Evolutionary conservation across 2,113 vertebrate genomes (phyloP).

Genomic region (Chaenocephalus aceratus): DNA sequence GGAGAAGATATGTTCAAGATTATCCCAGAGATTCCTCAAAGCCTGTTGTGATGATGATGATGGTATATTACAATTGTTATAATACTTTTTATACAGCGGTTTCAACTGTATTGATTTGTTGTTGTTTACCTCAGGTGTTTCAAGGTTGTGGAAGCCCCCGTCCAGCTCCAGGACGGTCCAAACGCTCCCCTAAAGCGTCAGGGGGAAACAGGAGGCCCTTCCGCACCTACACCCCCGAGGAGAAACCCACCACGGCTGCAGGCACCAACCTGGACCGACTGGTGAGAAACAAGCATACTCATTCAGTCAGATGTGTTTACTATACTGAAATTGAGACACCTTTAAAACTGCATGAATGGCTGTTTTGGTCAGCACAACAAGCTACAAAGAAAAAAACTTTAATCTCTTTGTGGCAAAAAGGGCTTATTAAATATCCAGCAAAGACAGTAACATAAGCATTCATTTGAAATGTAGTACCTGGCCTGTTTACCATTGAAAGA

Average conservation of each 20-base stretch:
- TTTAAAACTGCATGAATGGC: background rate
- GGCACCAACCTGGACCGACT: conserved; percentile 89
- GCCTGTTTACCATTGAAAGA: no score
- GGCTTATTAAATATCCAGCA: no score
- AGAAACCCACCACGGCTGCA: conserved; percentile 88
- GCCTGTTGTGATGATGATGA: background rate
- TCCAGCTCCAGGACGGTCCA: conserved; percentile 78
- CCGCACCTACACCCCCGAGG: conserved; percentile 83
- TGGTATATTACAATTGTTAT: background rate
- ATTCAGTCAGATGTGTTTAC: background rate
- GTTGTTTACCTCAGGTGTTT: conserved; percentile 82
- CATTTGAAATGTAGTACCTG: no score
- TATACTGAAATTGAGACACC: background rate
- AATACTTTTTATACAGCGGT: background rate
- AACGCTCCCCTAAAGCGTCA: conserved; percentile 84
- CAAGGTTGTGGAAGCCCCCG: conserved; percentile 89
- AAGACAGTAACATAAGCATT: no score
- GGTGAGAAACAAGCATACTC: conserved; percentile 73
- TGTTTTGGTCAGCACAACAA: background rate
- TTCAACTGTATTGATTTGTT: background rate
- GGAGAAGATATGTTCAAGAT: background rate
- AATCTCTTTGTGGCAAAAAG: no score
- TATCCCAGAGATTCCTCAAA: background rate
- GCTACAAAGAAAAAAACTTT: background rate
- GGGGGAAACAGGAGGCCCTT: conserved; percentile 81